Conservation (phyloP, 2,113 vertebrate species). For the Elanoides forficatus region DNA sequence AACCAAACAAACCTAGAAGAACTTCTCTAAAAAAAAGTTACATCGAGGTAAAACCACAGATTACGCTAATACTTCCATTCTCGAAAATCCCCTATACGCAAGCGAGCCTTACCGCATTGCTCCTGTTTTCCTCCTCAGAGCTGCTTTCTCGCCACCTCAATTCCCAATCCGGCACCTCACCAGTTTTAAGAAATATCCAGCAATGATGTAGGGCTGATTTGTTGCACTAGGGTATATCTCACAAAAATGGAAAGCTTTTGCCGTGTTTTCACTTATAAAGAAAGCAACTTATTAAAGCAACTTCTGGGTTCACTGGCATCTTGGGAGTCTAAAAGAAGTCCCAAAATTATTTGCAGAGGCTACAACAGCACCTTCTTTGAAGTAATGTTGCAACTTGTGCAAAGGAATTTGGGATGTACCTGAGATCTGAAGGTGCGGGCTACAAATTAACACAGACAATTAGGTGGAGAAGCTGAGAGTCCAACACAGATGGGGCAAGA, state of each 20-base stretch:
- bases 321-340: slow-evolving; percentile 37
- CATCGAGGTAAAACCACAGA: background rate
- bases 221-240: background rate
- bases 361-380: slow-evolving; percentile 60
- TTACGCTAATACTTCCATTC: background rate
- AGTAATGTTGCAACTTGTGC: slow-evolving; percentile 60
- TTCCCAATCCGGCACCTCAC: background rate
- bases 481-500: slow-evolving; percentile 40
- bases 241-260: slow-evolving; percentile 9
- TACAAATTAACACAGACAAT: slow-evolving; percentile 62
- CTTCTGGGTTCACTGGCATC: slow-evolving; percentile 24
- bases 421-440: slow-evolving; percentile 45
- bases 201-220: background rate
- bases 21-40: background rate
- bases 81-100: background rate
- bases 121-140: background rate
- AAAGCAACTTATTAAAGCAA: slow-evolving; percentile 26
- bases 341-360: slow-evolving; percentile 37
- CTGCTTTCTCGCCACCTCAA: background rate
- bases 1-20: background rate
- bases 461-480: slow-evolving; percentile 43
- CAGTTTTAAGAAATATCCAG: background rate
- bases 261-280: background rate
- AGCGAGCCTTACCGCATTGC: background rate
- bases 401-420: slow-evolving; percentile 56